A percentile compares a stretch with the other conserved stretches of the same genome.
These are phyloP conservation scores for Leistus spinibarbis DNA, from an alignment of 2,888 invertebrate genomes.

Conservation along the genomic window DNA sequence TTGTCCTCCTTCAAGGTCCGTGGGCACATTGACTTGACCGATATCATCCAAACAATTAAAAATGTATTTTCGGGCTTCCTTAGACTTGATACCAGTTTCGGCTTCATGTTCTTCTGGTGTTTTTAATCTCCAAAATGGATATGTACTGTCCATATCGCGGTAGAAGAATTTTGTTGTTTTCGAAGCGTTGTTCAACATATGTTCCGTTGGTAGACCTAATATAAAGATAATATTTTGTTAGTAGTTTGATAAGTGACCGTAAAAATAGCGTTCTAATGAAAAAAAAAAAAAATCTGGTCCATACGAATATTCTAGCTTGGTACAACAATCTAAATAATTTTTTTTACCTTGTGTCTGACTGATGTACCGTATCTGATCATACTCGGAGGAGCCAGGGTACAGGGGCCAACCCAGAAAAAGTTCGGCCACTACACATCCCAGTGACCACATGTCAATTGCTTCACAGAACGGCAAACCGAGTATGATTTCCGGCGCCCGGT, in stretches of 20 bases:
- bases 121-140: constrained; percentile 86
- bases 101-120: constrained; percentile 98
- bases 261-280: no score
- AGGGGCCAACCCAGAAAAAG: constrained; percentile 99
- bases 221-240: no score
- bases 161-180: constrained; percentile 99
- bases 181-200: constrained; percentile 96
- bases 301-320: no score
- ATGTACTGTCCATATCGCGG: constrained; percentile 91
- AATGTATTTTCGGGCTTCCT: constrained; percentile 99
- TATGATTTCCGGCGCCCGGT: constrained; percentile 96
- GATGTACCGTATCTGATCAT: constrained; percentile 93
- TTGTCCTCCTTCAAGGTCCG: constrained; percentile 97
- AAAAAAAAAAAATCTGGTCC: no score
- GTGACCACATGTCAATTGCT: constrained; percentile 99
- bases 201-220: constrained; percentile 95
- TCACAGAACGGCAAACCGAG: constrained; percentile 98
- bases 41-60: constrained; percentile 99
- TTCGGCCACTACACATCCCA: constrained; percentile 99
- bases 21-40: constrained; percentile 93
- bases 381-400: constrained; percentile 98
- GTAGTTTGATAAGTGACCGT: background rate
- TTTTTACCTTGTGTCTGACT: constrained; percentile 70
- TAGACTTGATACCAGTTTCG: constrained; percentile 97
- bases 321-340: no score